These are phyloP conservation scores for Bradynema listronoti DNA, from an alignment of 1,140 invertebrate genomes.

Conservation along the genomic window DNA sequence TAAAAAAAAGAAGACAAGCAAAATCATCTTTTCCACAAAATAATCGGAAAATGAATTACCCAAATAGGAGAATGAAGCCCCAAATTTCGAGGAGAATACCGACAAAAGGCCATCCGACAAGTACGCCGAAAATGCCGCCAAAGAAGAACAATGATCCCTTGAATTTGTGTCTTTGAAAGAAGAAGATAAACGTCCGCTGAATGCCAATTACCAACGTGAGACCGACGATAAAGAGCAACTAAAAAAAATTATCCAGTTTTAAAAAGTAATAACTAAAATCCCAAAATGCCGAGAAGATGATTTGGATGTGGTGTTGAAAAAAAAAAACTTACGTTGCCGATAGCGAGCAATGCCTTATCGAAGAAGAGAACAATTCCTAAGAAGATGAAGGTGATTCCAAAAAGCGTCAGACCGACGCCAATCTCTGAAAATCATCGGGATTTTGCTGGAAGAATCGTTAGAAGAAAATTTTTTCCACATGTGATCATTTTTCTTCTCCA, in stretches of 20 bases:
- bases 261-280: background rate
- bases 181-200: slow-evolving; percentile 88
- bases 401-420: slow-evolving; percentile 87
- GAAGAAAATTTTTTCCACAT: slow-evolving; percentile 12
- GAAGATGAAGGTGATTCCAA: slow-evolving; percentile 90
- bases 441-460: background rate
- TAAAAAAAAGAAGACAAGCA: too few species aligned
- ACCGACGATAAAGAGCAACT: slow-evolving; percentile 89
- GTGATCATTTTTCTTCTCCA: background rate
- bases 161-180: slow-evolving; percentile 93
- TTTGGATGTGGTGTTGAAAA: background rate
- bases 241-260: slow-evolving; percentile 55
- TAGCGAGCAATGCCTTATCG: slow-evolving; percentile 92
- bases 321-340: slow-evolving; percentile 80
- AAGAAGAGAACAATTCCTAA: slow-evolving; percentile 88
- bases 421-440: slow-evolving; percentile 70
- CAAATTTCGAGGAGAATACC: slow-evolving; percentile 90
- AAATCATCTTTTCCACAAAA: background rate
- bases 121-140: slow-evolving; percentile 82
- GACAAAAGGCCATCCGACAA: slow-evolving; percentile 89
- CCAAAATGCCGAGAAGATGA: slow-evolving; percentile 22
- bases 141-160: slow-evolving; percentile 86
- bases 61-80: slow-evolving; percentile 66
- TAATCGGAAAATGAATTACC: slow-evolving; percentile 58
- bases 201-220: slow-evolving; percentile 91